phyloP scores from a whole-genome alignment of 1,140 invertebrate genomes.

The Drosophila trapezifrons region DNA sequence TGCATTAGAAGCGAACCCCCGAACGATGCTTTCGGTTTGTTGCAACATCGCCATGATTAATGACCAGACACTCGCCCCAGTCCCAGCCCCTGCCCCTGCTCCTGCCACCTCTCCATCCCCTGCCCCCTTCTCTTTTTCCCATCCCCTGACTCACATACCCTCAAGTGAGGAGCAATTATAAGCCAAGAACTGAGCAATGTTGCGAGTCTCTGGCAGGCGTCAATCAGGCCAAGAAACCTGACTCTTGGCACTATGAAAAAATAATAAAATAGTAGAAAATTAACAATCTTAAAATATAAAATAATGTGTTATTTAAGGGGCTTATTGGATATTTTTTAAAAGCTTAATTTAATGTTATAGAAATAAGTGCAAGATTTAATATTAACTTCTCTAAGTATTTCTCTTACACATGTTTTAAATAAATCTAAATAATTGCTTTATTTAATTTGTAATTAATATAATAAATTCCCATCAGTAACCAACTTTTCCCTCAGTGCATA shows the following conservation, averaged over 20 bases:
- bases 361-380: not conserved
- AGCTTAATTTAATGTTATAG: not conserved
- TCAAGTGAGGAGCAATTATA: conserved; percentile 78
- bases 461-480: no score
- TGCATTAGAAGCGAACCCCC: conserved; percentile 57
- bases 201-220: conserved; percentile 72
- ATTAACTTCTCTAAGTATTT: not conserved
- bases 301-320: not conserved
- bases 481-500: conserved; percentile 4
- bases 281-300: no score
- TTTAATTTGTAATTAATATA: not conserved
- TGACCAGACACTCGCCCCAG: conserved; percentile 48
- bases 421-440: no score
- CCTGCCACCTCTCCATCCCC: not conserved
- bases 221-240: conserved; percentile 58
- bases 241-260: conserved; percentile 18
- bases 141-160: conserved; percentile 8
- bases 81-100: conserved; percentile 1
- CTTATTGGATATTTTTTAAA: not conserved
- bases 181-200: conserved; percentile 63
- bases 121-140: not conserved
- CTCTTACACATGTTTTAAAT: no score
- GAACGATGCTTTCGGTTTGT: conserved; percentile 52
- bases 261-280: not conserved
- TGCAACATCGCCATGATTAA: conserved; percentile 69